These are phyloP conservation scores for Trichonephila clavata DNA, from an alignment of 1,140 invertebrate genomes.

Conservation along the genomic window DNA sequence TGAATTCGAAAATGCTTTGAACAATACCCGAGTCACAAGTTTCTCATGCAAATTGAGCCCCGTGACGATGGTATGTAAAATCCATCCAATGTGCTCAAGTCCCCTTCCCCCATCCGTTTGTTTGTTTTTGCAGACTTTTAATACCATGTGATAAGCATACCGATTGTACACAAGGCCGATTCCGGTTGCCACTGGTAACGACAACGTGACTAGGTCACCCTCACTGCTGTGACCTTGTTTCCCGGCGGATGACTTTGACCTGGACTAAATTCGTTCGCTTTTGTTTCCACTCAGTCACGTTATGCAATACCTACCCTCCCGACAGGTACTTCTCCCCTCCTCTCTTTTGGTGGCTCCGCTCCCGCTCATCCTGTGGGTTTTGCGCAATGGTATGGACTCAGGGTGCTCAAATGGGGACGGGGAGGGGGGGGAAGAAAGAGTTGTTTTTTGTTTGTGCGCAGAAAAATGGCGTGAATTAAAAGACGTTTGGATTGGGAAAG, in stretches of 20 bases:
- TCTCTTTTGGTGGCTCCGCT: neutral
- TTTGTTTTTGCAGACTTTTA: neutral
- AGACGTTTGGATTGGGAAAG: too few relatives aligned
- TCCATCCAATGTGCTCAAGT: neutral
- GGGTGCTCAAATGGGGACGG: neutral
- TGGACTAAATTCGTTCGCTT: slow-evolving; percentile 56
- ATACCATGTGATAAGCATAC: neutral
- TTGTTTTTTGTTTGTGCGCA: neutral
- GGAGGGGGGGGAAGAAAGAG: neutral
- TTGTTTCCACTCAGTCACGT: slow-evolving; percentile 27
- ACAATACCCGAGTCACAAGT: neutral
- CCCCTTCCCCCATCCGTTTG: neutral
- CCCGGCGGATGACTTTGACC: slow-evolving; percentile 64
- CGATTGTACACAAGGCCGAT: slow-evolving; percentile 57
- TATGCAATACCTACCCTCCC: slow-evolving; percentile 14
- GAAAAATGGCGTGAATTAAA: too few relatives aligned
- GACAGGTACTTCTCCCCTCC: neutral
- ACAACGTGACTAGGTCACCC: slow-evolving; percentile 72
- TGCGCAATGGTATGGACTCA: too few relatives aligned
- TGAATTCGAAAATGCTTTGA: too few relatives aligned
- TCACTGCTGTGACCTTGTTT: slow-evolving; percentile 58
- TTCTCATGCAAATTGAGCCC: neutral
- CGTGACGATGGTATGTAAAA: neutral
- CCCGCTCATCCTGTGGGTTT: neutral
- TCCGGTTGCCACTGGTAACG: slow-evolving; percentile 66